Percentiles rank a stretch among this genome's conserved stretches.
phyloP scores from a whole-genome alignment of 2,113 vertebrate genomes.

The Cyrtonyx montezumae region DNA sequence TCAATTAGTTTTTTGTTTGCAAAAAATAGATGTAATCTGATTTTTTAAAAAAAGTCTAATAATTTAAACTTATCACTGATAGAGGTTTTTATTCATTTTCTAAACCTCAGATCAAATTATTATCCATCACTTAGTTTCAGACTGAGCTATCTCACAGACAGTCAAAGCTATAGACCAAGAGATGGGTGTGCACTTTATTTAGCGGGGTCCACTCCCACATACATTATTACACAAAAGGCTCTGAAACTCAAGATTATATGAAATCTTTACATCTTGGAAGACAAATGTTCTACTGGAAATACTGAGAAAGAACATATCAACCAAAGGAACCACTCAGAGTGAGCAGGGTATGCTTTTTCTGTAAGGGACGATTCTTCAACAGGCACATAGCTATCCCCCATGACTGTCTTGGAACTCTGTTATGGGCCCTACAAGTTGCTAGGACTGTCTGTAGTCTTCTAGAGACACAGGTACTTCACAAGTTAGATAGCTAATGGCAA shows the following conservation, averaged over 20 bases:
- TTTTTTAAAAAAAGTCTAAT: not conserved
- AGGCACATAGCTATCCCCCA: fast-evolving
- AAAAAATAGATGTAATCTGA: not conserved
- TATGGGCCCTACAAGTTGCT: not conserved
- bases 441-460: not conserved
- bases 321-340: not conserved
- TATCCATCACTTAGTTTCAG: not conserved
- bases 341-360: not conserved
- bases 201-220: not conserved
- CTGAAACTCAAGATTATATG: not conserved
- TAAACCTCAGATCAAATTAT: not conserved
- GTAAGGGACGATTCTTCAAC: not conserved
- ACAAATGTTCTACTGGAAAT: not conserved
- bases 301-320: fast-evolving
- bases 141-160: not conserved
- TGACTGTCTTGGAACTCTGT: not conserved
- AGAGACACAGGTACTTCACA: fast-evolving
- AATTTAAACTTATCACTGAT: not conserved
- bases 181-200: not conserved
- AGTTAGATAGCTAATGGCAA: not conserved
- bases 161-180: not conserved
- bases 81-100: not conserved
- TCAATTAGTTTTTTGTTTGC: not conserved
- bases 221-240: not conserved
- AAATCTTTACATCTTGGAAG: not conserved